Conservation (phyloP, 2,888 invertebrate genomes). For the Ferrisia virgata region DNA sequence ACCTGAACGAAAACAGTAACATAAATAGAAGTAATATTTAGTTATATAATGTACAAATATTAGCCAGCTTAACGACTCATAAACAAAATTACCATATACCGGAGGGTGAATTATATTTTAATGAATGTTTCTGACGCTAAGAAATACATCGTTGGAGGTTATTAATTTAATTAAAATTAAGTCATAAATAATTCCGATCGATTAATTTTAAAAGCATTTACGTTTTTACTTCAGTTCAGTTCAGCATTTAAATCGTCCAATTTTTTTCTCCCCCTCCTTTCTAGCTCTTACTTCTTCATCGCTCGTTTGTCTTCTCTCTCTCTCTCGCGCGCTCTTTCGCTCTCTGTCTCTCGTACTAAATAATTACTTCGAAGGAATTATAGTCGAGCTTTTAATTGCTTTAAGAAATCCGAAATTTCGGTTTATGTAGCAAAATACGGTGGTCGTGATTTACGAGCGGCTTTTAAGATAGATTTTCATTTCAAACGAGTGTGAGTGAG, state of each 20-base stretch:
- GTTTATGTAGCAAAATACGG: background rate
- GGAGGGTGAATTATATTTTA: slow-evolving; percentile 19
- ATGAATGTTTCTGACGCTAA: slow-evolving; percentile 22
- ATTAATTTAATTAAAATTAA: slow-evolving; percentile 28
- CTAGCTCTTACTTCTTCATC: background rate
- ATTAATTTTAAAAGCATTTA: slow-evolving; percentile 26
- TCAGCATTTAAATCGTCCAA: slow-evolving; percentile 24
- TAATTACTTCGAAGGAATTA: background rate
- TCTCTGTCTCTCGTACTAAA: too few relatives aligned
- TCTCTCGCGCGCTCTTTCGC: too few relatives aligned
- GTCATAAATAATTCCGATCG: slow-evolving; percentile 30
- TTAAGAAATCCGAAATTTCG: slow-evolving; percentile 12
- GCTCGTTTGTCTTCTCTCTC: background rate
- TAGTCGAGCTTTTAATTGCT: slow-evolving; percentile 14
- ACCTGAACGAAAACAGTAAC: background rate
- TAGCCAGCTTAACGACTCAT: slow-evolving; percentile 8
- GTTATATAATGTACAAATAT: background rate
- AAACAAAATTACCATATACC: slow-evolving; percentile 11
- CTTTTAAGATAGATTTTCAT: background rate
- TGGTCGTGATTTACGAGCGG: background rate
- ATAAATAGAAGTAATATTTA: background rate
- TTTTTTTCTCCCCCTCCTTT: background rate
- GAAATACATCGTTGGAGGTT: slow-evolving; percentile 12
- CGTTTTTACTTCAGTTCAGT: background rate
- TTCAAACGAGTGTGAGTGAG: background rate